Base-by-base conservation (phyloP, 2,888 invertebrate genomes). In the Drosophila hawaiiensis region DNA sequence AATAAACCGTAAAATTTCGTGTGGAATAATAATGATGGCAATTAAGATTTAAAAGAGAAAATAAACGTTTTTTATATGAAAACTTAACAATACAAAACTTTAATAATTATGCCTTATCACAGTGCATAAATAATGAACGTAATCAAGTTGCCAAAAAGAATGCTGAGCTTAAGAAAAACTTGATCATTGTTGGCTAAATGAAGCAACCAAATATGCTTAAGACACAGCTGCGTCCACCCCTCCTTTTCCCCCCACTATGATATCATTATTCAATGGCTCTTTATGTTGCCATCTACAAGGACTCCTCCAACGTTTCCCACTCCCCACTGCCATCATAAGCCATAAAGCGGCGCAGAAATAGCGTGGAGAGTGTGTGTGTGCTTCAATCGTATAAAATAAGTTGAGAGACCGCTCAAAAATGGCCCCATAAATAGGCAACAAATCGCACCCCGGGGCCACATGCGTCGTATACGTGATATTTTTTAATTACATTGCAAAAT, bases 391-490 rank as follows among this genome's bases (percentile, higher is more conserved):
- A 73, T 68, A 72, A 68, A 80, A 53, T 65, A 75, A 69, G 73
- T 71, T 71, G 56, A 37, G 35, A 25, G 37, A 39, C 37, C 41
- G 68, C 62, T 73, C 52, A 68, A 76, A 84, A 80, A 64, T 74
- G 68, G 73, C 69, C 69, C 61, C 80, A 82, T 84, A 84, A 87
- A 84, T 84, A 87, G 83, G 78, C 83, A 68, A 69, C 73, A 76
- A 84, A 84, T 89, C 73, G 86, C 53, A 67, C 89, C 89, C 86
- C 35, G 60, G 84, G 89, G 89, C 69, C 66, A 63, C 80, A 86
- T 76, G 84, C 84, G 86, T 73, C 76, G 82, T 82, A 85, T 89
- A 85, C 89, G 84, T 85, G 84, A 85, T 85, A 83, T 85, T 89
- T 85, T 89, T 83, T 85, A 85, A 85, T 85, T 85, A 85, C 86